phyloP scores from a whole-genome alignment of 2,888 invertebrate genomes.

The Melolontha melolontha region DNA sequence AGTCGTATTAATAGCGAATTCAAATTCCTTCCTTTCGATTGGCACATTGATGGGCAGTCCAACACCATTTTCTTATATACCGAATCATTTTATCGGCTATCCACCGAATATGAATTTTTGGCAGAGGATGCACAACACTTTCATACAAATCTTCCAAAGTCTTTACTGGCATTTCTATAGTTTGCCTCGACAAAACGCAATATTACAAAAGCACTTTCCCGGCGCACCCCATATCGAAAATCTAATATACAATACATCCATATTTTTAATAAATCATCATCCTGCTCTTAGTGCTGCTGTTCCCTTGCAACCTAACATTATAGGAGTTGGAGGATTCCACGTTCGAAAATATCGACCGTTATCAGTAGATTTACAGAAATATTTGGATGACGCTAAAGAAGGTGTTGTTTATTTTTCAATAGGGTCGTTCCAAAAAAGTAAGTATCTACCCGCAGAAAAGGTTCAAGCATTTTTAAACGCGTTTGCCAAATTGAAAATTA shows the following conservation, averaged over 20 bases:
- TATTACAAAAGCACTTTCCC: conserved; percentile 56
- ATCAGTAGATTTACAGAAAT: conserved; percentile 66
- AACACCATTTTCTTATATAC: conserved; percentile 66
- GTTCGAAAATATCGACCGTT: conserved; percentile 51
- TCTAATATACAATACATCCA: conserved; percentile 53
- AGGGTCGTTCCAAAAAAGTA: conserved; percentile 73
- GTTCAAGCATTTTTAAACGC: conserved; percentile 69
- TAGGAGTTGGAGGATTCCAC: conserved; percentile 72
- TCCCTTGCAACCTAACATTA: conserved; percentile 68
- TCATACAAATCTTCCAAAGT: conserved; percentile 58
- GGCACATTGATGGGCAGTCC: conserved; percentile 66
- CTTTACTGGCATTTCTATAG: conserved; percentile 52
- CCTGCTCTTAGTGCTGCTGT: conserved; percentile 66
- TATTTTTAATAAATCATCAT: conserved; percentile 62
- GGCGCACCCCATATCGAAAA: conserved; percentile 52
- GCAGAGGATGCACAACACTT: conserved; percentile 68
- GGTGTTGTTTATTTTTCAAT: conserved; percentile 72
- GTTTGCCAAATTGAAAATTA: conserved; percentile 70
- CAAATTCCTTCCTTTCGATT: no score
- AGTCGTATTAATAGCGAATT: conserved; percentile 55
- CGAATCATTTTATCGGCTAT: conserved; percentile 63
- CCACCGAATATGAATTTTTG: conserved; percentile 65
- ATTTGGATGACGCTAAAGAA: conserved; percentile 67
- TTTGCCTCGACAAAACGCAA: conserved; percentile 51
- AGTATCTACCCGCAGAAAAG: conserved; percentile 68